Base-by-base conservation (phyloP, 2,113 vertebrate species). In the Hippocampus mohnikei region DNA sequence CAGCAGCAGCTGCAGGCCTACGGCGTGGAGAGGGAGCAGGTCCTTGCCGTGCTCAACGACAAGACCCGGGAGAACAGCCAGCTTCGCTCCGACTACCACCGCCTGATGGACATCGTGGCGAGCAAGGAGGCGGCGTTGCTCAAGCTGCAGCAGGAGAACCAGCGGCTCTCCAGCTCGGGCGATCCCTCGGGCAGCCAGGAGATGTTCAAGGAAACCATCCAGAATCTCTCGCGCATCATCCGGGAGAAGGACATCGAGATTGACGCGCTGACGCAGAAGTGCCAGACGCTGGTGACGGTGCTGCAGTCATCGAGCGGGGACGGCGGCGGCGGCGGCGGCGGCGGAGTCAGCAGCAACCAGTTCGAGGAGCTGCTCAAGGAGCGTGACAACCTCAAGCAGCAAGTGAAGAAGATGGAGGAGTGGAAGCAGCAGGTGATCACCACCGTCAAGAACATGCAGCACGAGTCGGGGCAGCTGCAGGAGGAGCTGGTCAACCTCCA, bases 381-480 rank as follows among this genome's bases (percentile, higher is more conserved):
- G 63, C 90, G 97, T 0, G 95, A 98, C 88, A 94, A 92, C 0
- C 81, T 99, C 53, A 96, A 98, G 67, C 97, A 98, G 56, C 97
- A 99, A 78, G 96, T 98, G 29, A 99, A 99, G 90, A 99, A 98
- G 84, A 96, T 99, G 95, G 96, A 98, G 21, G 97, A 99, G 81
- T 99, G 97, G 97, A 99, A 99, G 73, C 95, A 96, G 66, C 97
- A 99, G 75, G 97, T 98, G 59, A 97, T 98, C 82, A 99, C 97
- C 11, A 98, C 97, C 0, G 95, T 99, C 5, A 95, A 95, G 79
- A 98, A 99, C 71, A 97, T 99, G 97, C 95, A 97, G n/a, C 97
- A 95, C 0, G 97, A 99, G 87, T 98, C 97, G 0, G 96, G 94
- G 15, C 95, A 98, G 77, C 94, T 98, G 37, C 96, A 98, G 21